A percentile compares a stretch with the other conserved stretches of the same genome.
Evolutionary conservation across 2,888 invertebrate genomes (phyloP).

Genomic region (Papilio demoleus): DNA sequence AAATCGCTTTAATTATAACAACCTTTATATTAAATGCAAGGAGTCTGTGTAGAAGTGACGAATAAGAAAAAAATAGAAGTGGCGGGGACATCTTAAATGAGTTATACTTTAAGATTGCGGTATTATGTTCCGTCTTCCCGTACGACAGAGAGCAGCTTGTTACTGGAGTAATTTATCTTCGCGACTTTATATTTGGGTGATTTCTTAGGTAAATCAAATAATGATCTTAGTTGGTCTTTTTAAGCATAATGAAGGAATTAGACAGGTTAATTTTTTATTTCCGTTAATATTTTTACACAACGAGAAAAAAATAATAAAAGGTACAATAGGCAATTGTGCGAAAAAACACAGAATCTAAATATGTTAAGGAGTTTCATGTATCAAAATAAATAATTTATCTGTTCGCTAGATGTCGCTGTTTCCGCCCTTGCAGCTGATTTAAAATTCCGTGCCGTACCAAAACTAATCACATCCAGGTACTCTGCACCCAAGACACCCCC

Average conservation of each 20-base stretch:
- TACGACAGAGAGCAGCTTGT: slow-evolving; percentile 13
- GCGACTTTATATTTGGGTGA: neutral
- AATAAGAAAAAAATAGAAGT: slow-evolving; percentile 1
- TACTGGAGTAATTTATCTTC: slow-evolving; percentile 8
- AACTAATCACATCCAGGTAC: slow-evolving; percentile 13
- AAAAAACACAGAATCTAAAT: neutral
- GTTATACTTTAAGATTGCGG: slow-evolving; percentile 14
- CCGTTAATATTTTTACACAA: too few species aligned
- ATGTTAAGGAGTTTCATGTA: neutral
- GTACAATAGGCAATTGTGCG: too few species aligned
- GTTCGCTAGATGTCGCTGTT: slow-evolving; percentile 37
- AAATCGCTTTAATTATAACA: neutral
- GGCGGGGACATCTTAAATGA: neutral
- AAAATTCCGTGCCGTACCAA: slow-evolving; percentile 38
- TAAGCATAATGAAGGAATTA: too few species aligned
- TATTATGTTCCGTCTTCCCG: slow-evolving; percentile 18
- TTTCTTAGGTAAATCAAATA: neutral
- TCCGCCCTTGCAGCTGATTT: slow-evolving; percentile 44
- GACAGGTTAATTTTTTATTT: too few species aligned
- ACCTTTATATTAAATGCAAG: neutral
- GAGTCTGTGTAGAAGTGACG: slow-evolving; percentile 11
- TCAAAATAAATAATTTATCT: neutral
- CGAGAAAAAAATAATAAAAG: too few species aligned
- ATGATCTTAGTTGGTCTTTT: too few species aligned
- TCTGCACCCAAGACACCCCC: slow-evolving; percentile 48